A percentile compares a stretch with the other conserved stretches of the same genome.
Evolutionary conservation across 2,113 vertebrate species (phyloP).

Genomic region (Saguinus imperator): DNA sequence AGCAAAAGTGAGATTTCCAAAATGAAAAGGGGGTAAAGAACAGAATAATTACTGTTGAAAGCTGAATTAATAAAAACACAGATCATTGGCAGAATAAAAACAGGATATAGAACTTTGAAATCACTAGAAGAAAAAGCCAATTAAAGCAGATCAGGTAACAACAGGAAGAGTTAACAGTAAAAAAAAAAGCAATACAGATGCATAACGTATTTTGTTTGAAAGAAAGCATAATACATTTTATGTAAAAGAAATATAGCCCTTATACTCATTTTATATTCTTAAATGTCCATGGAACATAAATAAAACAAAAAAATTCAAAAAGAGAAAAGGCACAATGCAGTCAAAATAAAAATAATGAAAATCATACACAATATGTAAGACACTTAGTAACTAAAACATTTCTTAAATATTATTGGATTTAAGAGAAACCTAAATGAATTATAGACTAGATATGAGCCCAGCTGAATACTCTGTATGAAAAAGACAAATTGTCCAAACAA

Average conservation of each 20-base stretch:
- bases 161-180: not conserved
- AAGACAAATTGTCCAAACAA: not conserved
- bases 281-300: not conserved
- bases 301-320: not conserved
- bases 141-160: constrained; percentile 8
- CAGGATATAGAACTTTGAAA: constrained; percentile 4
- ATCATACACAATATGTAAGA: not conserved
- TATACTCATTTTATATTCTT: not conserved
- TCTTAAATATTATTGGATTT: not conserved
- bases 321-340: not conserved
- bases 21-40: not conserved
- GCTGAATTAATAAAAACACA: constrained; percentile 8
- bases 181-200: not conserved
- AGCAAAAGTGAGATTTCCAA: constrained; percentile 40
- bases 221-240: not conserved
- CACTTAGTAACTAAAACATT: not conserved
- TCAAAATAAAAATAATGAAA: not conserved
- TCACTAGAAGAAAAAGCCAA: constrained; percentile 33
- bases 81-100: not conserved
- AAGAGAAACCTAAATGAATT: constrained; percentile 3
- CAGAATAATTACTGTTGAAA: constrained; percentile 15
- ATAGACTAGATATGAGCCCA: not conserved
- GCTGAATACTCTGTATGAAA: not conserved
- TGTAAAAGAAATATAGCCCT: not conserved
- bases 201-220: not conserved